Evolutionary conservation across 2,888 invertebrate genomes (phyloP), one percentile per base, ranked within the genome.

Genomic region (Polymixis lichenea): DNA sequence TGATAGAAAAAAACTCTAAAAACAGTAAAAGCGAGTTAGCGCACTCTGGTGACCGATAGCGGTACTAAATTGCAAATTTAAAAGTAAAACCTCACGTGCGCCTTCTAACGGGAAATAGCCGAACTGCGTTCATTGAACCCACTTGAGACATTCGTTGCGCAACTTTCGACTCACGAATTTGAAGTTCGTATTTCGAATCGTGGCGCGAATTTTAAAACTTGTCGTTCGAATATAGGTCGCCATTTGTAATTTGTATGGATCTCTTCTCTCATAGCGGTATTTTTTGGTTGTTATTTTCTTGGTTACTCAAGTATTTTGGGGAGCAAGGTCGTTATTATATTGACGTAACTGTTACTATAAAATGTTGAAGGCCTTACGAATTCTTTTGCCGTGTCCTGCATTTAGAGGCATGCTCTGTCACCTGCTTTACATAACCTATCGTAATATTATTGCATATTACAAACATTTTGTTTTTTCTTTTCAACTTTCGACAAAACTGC

Each of bases 21-120:
- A 84, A 79, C 82, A 82, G 85, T 88, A 83, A 84, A 85, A 83
- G 83, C 83, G 78, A 87, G 90, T 88, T 86, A 92, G 87, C 91
- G 92, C 93, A 91, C 93, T 95, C 96, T 96, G 87, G 91, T 91
- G 91, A 84, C 90, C 83, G 84, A 91, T 96, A 96, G 96, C 95
- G 94, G 94, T 92, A 96, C 91, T 90, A 93, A 91, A 92, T 93
- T 89, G 93, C 93, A 89, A 94, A 94, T 94, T 93, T 94, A 95
- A 95, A 96, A 95, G 95, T 95, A 96, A 95, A 95, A 95, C 92
- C 91, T 89, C 95, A 95, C 95, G 94, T 93, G 93, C 94, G 93
- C 92, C 90, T 88, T 71, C 94, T 96, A 96, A 96, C 96, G 96
- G 96, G 90, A 93, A 89, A 92, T 90, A 91, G 94, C 94, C 94